phyloP scores from a whole-genome alignment of 2,888 invertebrate species.

The Drosophila ustulata region DNA sequence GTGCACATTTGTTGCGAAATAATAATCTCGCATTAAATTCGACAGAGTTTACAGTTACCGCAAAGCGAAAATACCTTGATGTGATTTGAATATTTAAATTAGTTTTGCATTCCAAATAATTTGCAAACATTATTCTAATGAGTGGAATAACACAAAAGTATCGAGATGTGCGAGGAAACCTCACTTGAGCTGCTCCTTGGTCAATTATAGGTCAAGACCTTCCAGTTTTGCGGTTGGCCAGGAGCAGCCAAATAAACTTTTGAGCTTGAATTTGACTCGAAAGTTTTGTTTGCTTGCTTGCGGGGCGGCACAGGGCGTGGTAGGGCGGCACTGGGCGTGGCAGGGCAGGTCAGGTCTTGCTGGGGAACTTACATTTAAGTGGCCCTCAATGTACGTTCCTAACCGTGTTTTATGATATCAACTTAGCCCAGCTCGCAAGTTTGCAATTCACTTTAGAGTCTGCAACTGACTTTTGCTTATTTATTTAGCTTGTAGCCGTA shows the following conservation, averaged over 20 bases:
- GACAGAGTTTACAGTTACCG: not conserved
- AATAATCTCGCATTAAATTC: not conserved
- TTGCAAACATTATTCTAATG: not conserved
- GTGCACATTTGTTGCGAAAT: not conserved
- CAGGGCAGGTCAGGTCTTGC: not conserved
- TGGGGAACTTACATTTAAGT: not conserved
- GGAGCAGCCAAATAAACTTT: not conserved
- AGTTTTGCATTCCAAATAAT: not conserved
- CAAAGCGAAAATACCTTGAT: not conserved
- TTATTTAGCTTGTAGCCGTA: slow-evolving; percentile 4
- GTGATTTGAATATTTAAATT: not conserved
- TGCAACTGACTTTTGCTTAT: slow-evolving; percentile 5
- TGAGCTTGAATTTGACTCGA: not conserved
- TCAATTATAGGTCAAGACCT: not conserved
- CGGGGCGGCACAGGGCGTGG: not conserved
- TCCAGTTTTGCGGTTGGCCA: slow-evolving; percentile 1
- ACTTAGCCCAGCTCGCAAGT: not conserved
- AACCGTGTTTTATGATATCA: slow-evolving; percentile 19
- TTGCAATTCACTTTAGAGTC: slow-evolving; percentile 4
- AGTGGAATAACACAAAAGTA: not conserved
- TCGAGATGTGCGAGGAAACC: not conserved
- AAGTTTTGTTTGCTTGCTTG: not conserved
- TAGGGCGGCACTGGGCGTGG: not conserved
- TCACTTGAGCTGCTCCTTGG: not conserved
- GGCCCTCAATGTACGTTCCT: not conserved